A percentile compares a stretch with the other conserved stretches of the same genome.
Conservation (phyloP, 1,140 invertebrate genomes). For the Adoxophyes honmai region DNA sequence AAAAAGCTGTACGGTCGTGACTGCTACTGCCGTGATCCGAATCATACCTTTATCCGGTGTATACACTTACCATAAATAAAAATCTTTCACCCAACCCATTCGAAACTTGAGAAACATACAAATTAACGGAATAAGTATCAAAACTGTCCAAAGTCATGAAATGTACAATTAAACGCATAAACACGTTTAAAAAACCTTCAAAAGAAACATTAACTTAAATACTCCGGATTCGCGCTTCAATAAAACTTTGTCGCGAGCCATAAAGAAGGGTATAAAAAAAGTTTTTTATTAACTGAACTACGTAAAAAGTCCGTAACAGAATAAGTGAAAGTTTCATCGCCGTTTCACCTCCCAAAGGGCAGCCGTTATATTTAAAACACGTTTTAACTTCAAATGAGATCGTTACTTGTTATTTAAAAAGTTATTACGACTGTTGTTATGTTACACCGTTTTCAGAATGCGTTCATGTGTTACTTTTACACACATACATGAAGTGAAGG, state of each 20-base stretch:
- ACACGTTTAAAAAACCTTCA: not conserved
- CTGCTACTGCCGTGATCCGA: conserved; percentile 96
- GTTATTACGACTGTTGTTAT: too few species aligned
- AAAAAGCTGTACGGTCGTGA: too few species aligned
- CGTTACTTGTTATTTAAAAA: too few species aligned
- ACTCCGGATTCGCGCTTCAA: not conserved
- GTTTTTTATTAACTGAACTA: not conserved
- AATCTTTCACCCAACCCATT: too few species aligned
- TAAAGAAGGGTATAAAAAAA: conserved; percentile 10
- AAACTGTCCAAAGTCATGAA: conserved; percentile 1
- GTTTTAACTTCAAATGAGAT: not conserved
- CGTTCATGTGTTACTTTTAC: too few species aligned
- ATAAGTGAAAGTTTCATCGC: not conserved
- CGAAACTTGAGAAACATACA: too few species aligned
- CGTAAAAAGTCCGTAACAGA: not conserved
- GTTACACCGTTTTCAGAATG: too few species aligned
- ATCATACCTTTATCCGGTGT: too few species aligned
- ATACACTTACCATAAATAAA: too few species aligned
- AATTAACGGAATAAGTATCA: too few species aligned
- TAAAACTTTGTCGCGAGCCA: not conserved
- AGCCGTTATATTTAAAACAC: not conserved
- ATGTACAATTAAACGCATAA: not conserved
- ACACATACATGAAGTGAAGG: too few species aligned
- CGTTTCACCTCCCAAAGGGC: not conserved
- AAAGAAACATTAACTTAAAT: not conserved